Evolutionary conservation across 35 echinoderm and acorn worm species (phyloP), one percentile per base, ranked within the genome.

Genomic region (Hemicentrotus pulcherrimus): DNA sequence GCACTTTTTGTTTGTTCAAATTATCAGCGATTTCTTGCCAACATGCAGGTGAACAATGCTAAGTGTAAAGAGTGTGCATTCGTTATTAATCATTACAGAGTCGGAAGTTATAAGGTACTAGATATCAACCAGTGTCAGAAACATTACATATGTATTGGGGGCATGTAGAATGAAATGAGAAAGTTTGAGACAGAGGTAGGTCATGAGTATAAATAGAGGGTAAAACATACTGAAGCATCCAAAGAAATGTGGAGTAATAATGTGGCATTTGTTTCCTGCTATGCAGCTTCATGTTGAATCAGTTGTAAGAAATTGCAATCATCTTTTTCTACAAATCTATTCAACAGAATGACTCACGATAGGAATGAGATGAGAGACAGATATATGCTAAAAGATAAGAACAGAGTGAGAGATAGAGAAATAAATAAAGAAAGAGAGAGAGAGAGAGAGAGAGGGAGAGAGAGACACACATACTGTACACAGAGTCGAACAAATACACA

Each of bases 31-130:
- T 78, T 78, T 78, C 65, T 78, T 78, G 65, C 65, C 65, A 78
- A 78, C 65, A 78, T 78, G 65, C 65, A 78, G 65, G 65, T 78
- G 65, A 78, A 78, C 65, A 78, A 78, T 78, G 65, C 65, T 78
- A 1, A 28, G 65, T 7, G n/a, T 28, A 18, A 78, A 7, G 65
- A 78, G 65, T 78, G 65, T 78, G 65, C 65, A n/a, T 78, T 78
- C n/a, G n/a, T 78, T 78, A 78, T 78, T 78, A 78, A 78, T 78
- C 65, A n/a, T 22, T n/a, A 22, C 65, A n/a, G 18, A n/a, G 65
- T 78, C 65, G 65, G 65, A 78, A 78, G 65, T 28, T n/a, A 78
- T 78, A 22, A 78, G 65, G 65, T 78, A 28, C 65, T 78, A 78
- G 28, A 8, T 78, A 22, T 78, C 65, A 78, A 4, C 65, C 65